Evolutionary conservation across 2,797 vertebrate genomes (phyloP).

Genomic region (Liparis tanakae): DNA sequence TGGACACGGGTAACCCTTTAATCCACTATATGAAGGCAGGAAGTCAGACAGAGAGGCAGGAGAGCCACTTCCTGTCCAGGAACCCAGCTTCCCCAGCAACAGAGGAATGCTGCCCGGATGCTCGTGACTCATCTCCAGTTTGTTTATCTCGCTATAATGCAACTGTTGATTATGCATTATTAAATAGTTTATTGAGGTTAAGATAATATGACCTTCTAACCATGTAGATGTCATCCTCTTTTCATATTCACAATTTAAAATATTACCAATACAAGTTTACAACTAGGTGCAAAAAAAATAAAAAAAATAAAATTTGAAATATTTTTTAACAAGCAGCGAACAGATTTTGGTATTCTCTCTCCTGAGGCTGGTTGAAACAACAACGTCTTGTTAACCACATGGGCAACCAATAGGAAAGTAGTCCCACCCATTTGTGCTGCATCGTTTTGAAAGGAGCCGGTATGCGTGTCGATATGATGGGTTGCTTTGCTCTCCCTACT

Average conservation of each 20-base stretch:
- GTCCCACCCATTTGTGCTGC: not conserved
- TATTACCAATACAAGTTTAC: not conserved
- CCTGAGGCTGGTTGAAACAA: not conserved
- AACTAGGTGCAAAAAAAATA: not conserved
- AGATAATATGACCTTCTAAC: not conserved
- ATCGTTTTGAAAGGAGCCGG: not conserved
- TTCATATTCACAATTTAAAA: not conserved
- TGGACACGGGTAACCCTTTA: constrained; percentile 73
- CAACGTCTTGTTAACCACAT: not conserved
- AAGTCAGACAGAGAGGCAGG: constrained; percentile 33
- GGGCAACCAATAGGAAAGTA: not conserved
- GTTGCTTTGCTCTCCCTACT: not conserved
- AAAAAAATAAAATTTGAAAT: too few relatives aligned
- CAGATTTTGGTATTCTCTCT: too few relatives aligned
- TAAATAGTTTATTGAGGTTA: not conserved
- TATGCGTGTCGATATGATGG: not conserved
- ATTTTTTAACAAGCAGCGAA: too few relatives aligned
- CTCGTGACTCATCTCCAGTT: not conserved
- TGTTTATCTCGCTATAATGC: not conserved
- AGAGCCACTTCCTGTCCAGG: constrained; percentile 49
- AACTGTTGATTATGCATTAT: not conserved
- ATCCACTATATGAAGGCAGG: constrained; percentile 58
- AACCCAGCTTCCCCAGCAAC: constrained; percentile 53
- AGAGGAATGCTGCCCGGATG: constrained; percentile 44
- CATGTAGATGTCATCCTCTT: not conserved